Percentiles rank a stretch among this genome's conserved stretches.
Conservation (phyloP, 2,113 vertebrate species). For the Nycticorax nycticorax region DNA sequence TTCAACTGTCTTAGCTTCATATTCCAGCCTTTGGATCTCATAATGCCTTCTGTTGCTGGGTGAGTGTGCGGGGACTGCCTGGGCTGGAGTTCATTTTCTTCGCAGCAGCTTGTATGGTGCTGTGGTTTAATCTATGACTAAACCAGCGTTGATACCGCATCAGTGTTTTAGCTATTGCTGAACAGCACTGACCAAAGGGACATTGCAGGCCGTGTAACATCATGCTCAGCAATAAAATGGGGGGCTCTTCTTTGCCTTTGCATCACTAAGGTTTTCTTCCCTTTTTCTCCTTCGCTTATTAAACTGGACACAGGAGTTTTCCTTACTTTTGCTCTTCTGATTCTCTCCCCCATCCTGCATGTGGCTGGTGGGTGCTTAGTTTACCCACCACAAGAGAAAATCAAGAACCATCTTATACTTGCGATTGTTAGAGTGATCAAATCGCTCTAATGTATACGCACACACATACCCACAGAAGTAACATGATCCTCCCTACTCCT, state of each 20-base stretch:
- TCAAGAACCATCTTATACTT: neutral
- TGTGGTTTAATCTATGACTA: neutral
- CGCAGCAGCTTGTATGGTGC: neutral
- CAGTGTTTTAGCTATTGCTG: neutral
- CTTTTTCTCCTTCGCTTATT: neutral
- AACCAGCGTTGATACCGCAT: neutral
- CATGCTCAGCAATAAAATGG: neutral
- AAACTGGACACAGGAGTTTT: neutral
- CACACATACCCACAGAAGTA: neutral
- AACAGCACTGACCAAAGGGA: neutral
- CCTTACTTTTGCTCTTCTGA: neutral
- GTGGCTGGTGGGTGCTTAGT: neutral
- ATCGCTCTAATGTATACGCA: neutral
- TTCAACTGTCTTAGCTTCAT: neutral
- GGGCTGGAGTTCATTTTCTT: neutral
- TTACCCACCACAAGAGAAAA: neutral
- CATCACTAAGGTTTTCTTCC: neutral
- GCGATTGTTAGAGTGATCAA: neutral
- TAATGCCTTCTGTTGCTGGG: neutral
- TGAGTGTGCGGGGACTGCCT: neutral
- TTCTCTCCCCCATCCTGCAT: neutral
- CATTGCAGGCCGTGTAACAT: neutral
- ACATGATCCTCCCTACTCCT: neutral
- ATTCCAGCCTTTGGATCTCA: neutral
- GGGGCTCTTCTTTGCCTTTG: neutral